Percentiles rank a stretch among this genome's conserved stretches.
Conservation (phyloP, 2,113 vertebrate genomes). For the Amia ocellicauda region DNA sequence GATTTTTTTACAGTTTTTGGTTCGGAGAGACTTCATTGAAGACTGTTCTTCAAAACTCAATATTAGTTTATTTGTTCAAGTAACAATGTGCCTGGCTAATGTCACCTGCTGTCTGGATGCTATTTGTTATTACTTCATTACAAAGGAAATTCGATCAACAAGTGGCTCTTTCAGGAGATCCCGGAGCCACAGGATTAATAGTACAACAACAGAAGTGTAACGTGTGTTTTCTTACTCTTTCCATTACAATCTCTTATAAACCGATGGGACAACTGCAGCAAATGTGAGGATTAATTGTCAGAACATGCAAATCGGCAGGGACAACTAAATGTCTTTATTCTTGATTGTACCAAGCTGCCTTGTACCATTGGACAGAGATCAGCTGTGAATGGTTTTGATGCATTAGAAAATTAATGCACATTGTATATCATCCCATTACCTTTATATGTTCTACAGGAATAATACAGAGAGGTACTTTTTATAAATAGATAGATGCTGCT, state of each 20-base stretch:
- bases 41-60: conserved; percentile 49
- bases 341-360: too few relatives aligned
- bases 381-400: too few relatives aligned
- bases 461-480: too few relatives aligned
- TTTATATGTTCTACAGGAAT: too few relatives aligned
- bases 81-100: conserved; percentile 77
- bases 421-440: too few relatives aligned
- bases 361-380: too few relatives aligned
- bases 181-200: conserved; percentile 41
- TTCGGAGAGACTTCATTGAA: conserved; percentile 60
- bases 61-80: conserved; percentile 80
- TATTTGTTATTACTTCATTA: conserved; percentile 83
- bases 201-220: conserved; percentile 55
- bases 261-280: background rate
- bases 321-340: too few relatives aligned
- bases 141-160: conserved; percentile 64
- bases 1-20: conserved; percentile 82
- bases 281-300: background rate
- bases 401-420: too few relatives aligned
- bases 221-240: background rate
- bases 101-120: conserved; percentile 86
- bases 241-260: too few relatives aligned
- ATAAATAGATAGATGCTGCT: too few relatives aligned
- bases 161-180: conserved; percentile 35
- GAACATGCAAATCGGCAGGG: too few relatives aligned